phyloP scores from a whole-genome alignment of 2,113 vertebrate genomes.

The Illadopsis cleaveri region DNA sequence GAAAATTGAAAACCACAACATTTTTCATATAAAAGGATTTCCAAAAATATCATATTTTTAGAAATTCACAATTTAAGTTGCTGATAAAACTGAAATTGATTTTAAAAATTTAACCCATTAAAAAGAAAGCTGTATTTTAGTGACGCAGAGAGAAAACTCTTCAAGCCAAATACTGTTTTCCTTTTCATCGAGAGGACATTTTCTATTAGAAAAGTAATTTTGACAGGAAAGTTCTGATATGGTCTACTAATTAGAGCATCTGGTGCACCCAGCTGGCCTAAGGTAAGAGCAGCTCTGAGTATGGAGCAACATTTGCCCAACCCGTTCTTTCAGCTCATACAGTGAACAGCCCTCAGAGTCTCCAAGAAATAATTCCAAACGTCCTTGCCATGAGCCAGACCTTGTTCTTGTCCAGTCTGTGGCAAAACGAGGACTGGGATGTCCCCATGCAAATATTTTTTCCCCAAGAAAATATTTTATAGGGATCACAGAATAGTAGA shows the following conservation, averaged over 20 bases:
- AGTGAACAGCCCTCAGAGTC: neutral
- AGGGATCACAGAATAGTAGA: rapidly evolving
- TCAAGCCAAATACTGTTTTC: neutral
- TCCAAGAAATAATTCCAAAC: neutral
- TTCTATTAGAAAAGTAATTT: slow-evolving; percentile 21
- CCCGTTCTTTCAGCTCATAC: neutral
- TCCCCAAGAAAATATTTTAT: neutral
- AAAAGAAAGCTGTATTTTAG: neutral
- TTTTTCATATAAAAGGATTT: slow-evolving; percentile 2
- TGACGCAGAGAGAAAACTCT: neutral
- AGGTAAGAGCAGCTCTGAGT: slow-evolving; percentile 13
- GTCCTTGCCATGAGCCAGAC: slow-evolving; percentile 9
- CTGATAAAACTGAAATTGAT: neutral
- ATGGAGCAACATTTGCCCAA: neutral
- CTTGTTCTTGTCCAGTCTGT: neutral
- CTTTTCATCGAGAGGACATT: neutral
- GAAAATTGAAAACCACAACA: slow-evolving; percentile 41
- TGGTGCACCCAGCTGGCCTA: slow-evolving; percentile 43
- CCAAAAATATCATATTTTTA: neutral
- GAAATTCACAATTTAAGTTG: neutral
- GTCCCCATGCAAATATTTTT: no score
- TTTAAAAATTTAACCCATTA: neutral
- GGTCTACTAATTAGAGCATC: slow-evolving; percentile 49
- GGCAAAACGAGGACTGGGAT: neutral
- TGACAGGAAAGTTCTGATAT: neutral